Evolutionary conservation across 2,113 vertebrate species (phyloP).

Genomic region (Ophiodon elongatus): DNA sequence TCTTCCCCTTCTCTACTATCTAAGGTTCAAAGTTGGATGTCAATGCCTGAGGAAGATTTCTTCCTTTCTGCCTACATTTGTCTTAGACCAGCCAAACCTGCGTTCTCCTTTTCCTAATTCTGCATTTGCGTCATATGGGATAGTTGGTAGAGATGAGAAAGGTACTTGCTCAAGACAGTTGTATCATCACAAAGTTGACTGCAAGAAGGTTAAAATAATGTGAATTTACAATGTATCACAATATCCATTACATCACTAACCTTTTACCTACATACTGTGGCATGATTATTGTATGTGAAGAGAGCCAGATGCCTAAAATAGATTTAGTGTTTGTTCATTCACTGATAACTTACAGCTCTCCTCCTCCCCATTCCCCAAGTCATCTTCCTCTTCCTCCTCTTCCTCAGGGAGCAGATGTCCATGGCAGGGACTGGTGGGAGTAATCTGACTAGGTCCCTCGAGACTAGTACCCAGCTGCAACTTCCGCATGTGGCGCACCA

Average conservation of each 20-base stretch:
- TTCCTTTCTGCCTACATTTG: neutral
- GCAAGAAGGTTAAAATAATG: neutral
- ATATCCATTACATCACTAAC: neutral
- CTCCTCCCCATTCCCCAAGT: conserved; percentile 80
- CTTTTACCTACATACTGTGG: neutral
- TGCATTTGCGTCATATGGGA: neutral
- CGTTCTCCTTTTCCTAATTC: neutral
- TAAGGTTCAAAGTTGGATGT: neutral
- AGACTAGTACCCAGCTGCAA: conserved; percentile 95
- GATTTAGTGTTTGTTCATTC: conserved; percentile 14
- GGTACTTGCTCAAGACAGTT: neutral
- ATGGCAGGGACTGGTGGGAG: conserved; percentile 86
- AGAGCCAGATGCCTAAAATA: neutral
- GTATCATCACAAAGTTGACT: neutral
- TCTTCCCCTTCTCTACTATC: neutral
- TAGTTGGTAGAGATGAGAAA: neutral
- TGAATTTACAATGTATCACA: neutral
- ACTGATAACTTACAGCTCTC: conserved; percentile 78
- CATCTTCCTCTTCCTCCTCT: conserved; percentile 78
- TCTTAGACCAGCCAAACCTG: neutral
- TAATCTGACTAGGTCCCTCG: conserved; percentile 89
- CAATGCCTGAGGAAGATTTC: neutral
- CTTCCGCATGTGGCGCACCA: conserved; percentile 96
- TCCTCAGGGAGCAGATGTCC: conserved; percentile 83
- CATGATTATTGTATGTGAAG: neutral